Base-by-base conservation (phyloP, 2,888 invertebrate genomes). In the Neuroscelio doddi region DNA sequence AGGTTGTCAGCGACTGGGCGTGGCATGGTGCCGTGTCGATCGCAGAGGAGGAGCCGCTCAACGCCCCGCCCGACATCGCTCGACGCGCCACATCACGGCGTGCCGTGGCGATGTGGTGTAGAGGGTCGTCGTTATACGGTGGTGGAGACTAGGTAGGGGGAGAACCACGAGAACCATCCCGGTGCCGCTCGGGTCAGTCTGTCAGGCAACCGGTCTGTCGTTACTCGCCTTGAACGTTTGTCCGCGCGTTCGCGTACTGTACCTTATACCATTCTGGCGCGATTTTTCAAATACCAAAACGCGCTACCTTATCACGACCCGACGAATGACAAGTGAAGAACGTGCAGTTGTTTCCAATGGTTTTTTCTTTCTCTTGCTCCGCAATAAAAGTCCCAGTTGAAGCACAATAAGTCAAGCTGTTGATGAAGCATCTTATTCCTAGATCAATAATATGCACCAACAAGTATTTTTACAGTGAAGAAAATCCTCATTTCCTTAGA, bases 191-290 rank as follows among this genome's bases (percentile, higher is more conserved):
- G 80, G 81, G 82, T 82, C 84, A 83, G 84, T 83, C 83, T 81
- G 80, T 82, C 82, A 80, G 81, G 78, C 82, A 81, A 80, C 81
- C 81, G 83, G 83, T 82, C 80, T 81, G 79, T 80, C 76, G 79
- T 75, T 75, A 73, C 64, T 71, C 65, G 70, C 41, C 57, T 63
- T 50, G 55, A 59, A 65, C 50, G 39, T 52, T 39, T 53, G 64
- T 64, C 64, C 69, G 71, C 71, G 69, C 56, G 71, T 66, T 62
- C 68, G 55, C 65, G 58, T 46, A 36, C 83, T 85, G 86, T 85
- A 85, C 84, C 57, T 44, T 69, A 71, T 65, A 68, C 64, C 72
- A 74, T 72, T 62, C 62, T 61, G 69, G 69, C 70, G 71, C 70
- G 71, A 72, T 71, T 72, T 71, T 72, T 69, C 65, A 67, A 68